Evolutionary conservation across 2,113 vertebrate genomes (phyloP).

Genomic region (Accipiter cooperii): DNA sequence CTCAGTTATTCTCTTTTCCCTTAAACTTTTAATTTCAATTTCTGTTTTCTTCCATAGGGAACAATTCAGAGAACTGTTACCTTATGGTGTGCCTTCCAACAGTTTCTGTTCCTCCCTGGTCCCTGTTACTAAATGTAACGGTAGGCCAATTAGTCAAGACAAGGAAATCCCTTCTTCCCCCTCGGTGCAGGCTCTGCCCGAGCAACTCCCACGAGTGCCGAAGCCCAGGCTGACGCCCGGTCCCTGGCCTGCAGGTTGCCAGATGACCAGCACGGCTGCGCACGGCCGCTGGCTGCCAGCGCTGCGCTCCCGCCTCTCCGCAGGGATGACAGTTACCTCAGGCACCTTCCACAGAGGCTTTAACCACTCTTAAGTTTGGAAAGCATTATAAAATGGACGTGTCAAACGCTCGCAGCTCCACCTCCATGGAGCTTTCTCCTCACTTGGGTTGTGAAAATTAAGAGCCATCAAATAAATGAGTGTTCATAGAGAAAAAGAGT

Average conservation of each 20-base stretch:
- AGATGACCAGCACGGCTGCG: neutral
- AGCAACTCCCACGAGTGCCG: fast-evolving
- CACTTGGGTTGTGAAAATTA: neutral
- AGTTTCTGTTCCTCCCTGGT: neutral
- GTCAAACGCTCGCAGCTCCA: neutral
- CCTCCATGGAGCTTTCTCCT: neutral
- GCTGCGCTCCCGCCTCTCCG: fast-evolving
- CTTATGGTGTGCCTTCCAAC: fast-evolving
- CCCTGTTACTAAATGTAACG: neutral
- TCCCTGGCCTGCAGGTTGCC: neutral
- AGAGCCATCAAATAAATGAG: neutral
- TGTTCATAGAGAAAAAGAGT: neutral
- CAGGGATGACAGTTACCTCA: neutral
- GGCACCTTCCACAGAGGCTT: neutral
- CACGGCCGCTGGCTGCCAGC: neutral
- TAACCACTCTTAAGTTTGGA: neutral
- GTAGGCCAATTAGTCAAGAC: neutral
- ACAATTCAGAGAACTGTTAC: neutral
- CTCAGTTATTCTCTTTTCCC: neutral
- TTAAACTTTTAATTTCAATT: neutral
- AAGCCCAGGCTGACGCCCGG: neutral
- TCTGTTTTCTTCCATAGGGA: neutral
- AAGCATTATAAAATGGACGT: neutral
- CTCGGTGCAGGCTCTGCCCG: neutral
- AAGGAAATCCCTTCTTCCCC: neutral